Conservation (phyloP, 2,888 invertebrate species). For the Micropterix aruncella region DNA sequence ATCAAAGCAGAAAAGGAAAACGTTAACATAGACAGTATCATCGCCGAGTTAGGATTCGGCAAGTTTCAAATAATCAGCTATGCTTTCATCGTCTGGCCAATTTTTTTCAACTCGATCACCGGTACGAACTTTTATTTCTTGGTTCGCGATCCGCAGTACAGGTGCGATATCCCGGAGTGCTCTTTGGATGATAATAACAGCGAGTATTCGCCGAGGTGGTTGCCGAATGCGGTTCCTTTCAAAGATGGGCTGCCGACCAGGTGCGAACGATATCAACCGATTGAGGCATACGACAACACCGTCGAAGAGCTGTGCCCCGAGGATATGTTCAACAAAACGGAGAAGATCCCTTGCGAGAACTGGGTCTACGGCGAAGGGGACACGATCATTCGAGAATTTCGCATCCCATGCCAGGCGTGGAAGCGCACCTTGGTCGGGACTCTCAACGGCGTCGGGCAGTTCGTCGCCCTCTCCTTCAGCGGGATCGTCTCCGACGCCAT, state of each 20-base stretch:
- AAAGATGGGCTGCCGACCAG: conserved; percentile 13
- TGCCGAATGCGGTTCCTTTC: conserved; percentile 21
- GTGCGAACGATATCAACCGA: conserved; percentile 8
- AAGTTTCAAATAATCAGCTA: background rate
- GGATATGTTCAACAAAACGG: background rate
- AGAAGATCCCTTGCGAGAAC: conserved; percentile 3
- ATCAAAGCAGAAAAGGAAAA: background rate
- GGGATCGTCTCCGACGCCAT: conserved; percentile 42
- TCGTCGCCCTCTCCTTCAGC: conserved; percentile 40
- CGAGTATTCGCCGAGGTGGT: conserved; percentile 18
- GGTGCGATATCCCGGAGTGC: background rate
- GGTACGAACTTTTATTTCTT: background rate
- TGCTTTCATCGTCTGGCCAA: background rate
- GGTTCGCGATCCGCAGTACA: background rate
- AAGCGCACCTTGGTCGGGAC: conserved; percentile 47
- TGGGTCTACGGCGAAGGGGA: conserved; percentile 10
- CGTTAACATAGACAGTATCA: background rate
- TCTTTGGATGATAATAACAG: background rate
- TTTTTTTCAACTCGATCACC: background rate
- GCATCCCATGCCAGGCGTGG: conserved; percentile 40
- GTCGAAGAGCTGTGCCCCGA: background rate
- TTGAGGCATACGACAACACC: background rate
- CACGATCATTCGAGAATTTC: conserved; percentile 18
- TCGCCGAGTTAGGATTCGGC: conserved; percentile 1
- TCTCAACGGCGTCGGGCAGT: conserved; percentile 43